Conservation (phyloP, 2,888 invertebrate genomes). For the Hypercompe scribonia region DNA sequence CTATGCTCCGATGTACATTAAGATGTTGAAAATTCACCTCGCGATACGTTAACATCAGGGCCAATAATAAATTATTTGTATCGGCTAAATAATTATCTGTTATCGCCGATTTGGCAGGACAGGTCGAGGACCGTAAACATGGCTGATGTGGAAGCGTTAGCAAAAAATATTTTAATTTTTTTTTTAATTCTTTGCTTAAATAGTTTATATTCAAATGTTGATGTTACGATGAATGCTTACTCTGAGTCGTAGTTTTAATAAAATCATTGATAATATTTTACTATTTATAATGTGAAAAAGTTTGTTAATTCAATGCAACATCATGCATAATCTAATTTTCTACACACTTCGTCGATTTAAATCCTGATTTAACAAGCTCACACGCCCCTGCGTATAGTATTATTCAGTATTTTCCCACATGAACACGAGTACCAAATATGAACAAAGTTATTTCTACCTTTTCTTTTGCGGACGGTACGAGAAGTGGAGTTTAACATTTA, state of each 20-base stretch:
- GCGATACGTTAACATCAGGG: slow-evolving; percentile 66
- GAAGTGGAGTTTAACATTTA: slow-evolving; percentile 65
- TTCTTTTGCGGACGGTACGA: slow-evolving; percentile 69
- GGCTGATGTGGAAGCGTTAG: slow-evolving; percentile 67
- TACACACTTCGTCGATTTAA: slow-evolving; percentile 53
- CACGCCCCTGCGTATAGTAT: slow-evolving; percentile 61
- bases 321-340: slow-evolving; percentile 60
- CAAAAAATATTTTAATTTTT: slow-evolving; percentile 43
- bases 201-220: background rate
- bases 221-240: background rate
- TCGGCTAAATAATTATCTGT: slow-evolving; percentile 81
- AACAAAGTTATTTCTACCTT: slow-evolving; percentile 63
- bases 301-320: slow-evolving; percentile 42
- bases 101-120: slow-evolving; percentile 77
- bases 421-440: slow-evolving; percentile 64
- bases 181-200: background rate
- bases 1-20: slow-evolving; percentile 65
- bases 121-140: slow-evolving; percentile 75
- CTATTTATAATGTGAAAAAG: slow-evolving; percentile 35
- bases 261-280: slow-evolving; percentile 44
- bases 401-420: slow-evolving; percentile 67
- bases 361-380: slow-evolving; percentile 69
- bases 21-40: slow-evolving; percentile 75
- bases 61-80: slow-evolving; percentile 80
- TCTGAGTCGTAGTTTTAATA: slow-evolving; percentile 46